Percentiles rank a stretch among this genome's conserved stretches.
These are phyloP conservation scores for Drosophila cardini DNA, from an alignment of 1,140 invertebrate genomes.

Conservation along the genomic window DNA sequence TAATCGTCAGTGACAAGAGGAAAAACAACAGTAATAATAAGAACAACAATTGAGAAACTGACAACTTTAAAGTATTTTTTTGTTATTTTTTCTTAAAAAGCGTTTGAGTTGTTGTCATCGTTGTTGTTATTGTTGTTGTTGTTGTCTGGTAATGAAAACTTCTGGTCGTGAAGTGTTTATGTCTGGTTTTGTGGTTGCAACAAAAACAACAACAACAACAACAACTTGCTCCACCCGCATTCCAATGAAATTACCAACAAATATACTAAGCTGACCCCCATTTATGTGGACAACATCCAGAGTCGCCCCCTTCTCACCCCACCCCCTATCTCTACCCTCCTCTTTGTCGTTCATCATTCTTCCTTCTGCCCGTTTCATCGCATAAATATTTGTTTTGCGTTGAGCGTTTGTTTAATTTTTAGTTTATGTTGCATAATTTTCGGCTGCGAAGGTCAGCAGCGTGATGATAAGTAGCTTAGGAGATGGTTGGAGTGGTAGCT, in stretches of 20 bases:
- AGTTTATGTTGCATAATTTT: constrained; percentile 80
- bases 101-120: background rate
- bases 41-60: constrained; percentile 31
- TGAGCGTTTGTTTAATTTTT: constrained; percentile 69
- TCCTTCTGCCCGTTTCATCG: background rate
- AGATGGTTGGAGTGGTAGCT: too few relatives aligned
- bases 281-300: background rate
- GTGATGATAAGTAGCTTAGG: constrained; percentile 23
- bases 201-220: background rate
- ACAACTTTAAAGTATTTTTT: constrained; percentile 43
- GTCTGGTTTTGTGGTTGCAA: constrained; percentile 65
- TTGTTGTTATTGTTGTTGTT: background rate
- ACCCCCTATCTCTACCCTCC: background rate
- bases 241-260: constrained; percentile 35
- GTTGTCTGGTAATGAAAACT: constrained; percentile 21
- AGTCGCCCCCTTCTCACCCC: background rate
- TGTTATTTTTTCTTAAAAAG: constrained; percentile 6
- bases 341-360: too few relatives aligned
- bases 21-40: background rate
- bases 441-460: constrained; percentile 37
- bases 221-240: constrained; percentile 27
- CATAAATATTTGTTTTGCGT: constrained; percentile 42
- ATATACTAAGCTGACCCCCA: constrained; percentile 13
- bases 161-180: constrained; percentile 63
- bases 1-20: constrained; percentile 9